These are phyloP conservation scores for Lepidothrix coronata DNA, from an alignment of 2,113 vertebrate genomes.

Conservation along the genomic window DNA sequence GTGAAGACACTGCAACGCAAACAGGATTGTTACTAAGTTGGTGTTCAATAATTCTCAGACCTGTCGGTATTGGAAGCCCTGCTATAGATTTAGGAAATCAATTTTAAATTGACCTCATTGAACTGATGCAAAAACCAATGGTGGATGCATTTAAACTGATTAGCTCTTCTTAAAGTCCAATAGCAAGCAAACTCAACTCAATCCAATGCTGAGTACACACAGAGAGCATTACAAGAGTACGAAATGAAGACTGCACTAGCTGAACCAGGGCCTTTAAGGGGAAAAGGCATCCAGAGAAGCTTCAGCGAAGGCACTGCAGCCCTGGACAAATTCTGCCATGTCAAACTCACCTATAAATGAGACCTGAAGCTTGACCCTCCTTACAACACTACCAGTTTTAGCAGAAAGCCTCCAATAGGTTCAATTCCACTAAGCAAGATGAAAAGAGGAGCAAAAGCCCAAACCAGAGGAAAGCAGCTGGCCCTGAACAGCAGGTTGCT, in stretches of 20 bases:
- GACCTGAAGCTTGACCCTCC: not conserved
- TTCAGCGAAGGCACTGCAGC: not conserved
- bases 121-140: not conserved
- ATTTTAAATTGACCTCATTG: not conserved
- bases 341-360: not conserved
- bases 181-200: not conserved
- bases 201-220: not conserved
- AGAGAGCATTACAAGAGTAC: not conserved
- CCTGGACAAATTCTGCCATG: not conserved
- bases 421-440: not conserved
- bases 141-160: not conserved
- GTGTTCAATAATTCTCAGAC: not conserved
- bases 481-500: fast-evolving
- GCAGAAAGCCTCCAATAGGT: not conserved
- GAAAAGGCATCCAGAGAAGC: not conserved
- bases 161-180: not conserved
- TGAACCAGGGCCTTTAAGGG: not conserved
- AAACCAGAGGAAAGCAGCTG: not conserved
- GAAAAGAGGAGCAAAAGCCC: not conserved
- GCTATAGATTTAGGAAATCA: not conserved
- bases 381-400: not conserved
- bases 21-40: not conserved
- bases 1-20: not conserved
- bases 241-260: not conserved
- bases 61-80: not conserved